phyloP scores from a whole-genome alignment of 2,888 invertebrate species.

The Calephelis perditalis region DNA sequence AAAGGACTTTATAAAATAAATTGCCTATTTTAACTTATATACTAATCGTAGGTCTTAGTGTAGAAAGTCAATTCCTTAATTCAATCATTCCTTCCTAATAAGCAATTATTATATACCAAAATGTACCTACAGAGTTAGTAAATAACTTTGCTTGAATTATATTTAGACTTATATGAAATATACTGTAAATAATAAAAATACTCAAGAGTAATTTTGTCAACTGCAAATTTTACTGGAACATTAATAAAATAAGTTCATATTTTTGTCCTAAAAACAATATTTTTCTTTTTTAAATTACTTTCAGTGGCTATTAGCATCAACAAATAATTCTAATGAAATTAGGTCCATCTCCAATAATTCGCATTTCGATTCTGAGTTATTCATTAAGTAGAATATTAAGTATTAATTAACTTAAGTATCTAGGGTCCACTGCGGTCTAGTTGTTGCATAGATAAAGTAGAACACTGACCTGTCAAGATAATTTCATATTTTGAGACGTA shows the following conservation, averaged over 20 bases:
- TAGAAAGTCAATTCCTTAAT: constrained; percentile 68
- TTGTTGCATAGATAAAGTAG: constrained; percentile 42
- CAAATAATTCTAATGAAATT: no score
- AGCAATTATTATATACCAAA: constrained; percentile 65
- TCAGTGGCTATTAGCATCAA: not conserved
- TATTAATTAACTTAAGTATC: constrained; percentile 39
- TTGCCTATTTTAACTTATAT: constrained; percentile 22
- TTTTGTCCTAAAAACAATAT: not conserved
- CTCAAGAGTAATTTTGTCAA: constrained; percentile 19
- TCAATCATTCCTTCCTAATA: constrained; percentile 70
- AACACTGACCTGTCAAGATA: constrained; percentile 23
- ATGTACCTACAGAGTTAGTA: constrained; percentile 57
- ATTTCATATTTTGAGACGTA: constrained; percentile 13
- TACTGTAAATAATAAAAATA: constrained; percentile 28
- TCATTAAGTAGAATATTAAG: constrained; percentile 31
- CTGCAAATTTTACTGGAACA: constrained; percentile 8
- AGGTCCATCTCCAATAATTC: no score
- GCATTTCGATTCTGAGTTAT: constrained; percentile 24
- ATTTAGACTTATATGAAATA: constrained; percentile 37
- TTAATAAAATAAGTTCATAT: constrained; percentile 9
- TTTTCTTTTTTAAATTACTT: constrained; percentile 20
- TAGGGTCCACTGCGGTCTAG: constrained; percentile 55
- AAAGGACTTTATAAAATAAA: constrained; percentile 16
- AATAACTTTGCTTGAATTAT: constrained; percentile 56
- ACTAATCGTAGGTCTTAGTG: constrained; percentile 32